phyloP scores from a whole-genome alignment of 2,797 vertebrate genomes.

The Ptychobarbus kaznakovi region DNA sequence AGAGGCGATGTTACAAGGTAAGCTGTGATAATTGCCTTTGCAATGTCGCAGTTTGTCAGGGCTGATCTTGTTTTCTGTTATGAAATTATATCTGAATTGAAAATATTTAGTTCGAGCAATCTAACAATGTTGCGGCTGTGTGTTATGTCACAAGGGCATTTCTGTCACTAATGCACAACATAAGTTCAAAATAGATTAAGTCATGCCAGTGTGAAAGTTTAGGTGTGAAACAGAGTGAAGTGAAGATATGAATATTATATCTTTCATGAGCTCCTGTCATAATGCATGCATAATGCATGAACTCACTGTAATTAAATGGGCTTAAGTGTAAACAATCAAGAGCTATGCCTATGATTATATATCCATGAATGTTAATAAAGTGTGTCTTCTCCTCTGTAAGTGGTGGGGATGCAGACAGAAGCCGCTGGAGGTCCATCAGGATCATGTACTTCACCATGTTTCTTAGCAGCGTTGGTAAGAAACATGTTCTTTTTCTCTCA shows the following conservation, averaged over 20 bases:
- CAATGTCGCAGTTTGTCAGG: not conserved
- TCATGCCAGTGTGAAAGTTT: not conserved
- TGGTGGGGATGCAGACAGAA: slow-evolving; percentile 76
- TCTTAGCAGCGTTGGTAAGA: slow-evolving; percentile 94
- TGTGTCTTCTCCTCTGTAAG: slow-evolving; percentile 64
- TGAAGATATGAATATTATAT: not conserved
- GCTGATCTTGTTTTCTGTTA: not conserved
- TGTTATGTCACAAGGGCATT: not conserved
- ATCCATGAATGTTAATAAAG: not conserved
- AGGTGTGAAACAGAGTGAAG: not conserved
- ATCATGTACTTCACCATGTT: slow-evolving; percentile 99
- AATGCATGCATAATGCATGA: not conserved
- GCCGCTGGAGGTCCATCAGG: slow-evolving; percentile 92
- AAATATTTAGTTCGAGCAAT: not conserved
- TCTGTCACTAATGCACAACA: not conserved
- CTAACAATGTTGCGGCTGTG: not conserved
- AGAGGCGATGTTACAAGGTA: slow-evolving; percentile 74
- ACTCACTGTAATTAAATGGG: not conserved
- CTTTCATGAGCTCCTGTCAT: not conserved
- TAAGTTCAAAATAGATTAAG: not conserved
- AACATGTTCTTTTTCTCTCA: not conserved
- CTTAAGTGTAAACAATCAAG: not conserved
- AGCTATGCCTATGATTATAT: not conserved
- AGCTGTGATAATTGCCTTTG: slow-evolving; percentile 53
- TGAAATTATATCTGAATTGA: not conserved